Conservation (phyloP, 2,797 vertebrate species). For the Pipistrellus kuhlii region DNA sequence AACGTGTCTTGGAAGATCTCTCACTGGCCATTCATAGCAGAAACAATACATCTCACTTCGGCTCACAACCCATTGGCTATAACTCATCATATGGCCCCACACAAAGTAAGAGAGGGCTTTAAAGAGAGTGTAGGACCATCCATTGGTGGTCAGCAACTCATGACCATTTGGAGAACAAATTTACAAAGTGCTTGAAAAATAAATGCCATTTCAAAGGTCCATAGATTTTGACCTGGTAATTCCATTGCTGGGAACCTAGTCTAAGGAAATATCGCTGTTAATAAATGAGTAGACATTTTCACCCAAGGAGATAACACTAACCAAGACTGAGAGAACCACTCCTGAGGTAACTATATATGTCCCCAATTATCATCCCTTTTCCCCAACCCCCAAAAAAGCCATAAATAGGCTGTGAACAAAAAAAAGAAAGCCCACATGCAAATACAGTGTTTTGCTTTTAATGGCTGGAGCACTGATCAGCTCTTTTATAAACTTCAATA, state of each 20-base stretch:
- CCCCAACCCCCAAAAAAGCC: neutral
- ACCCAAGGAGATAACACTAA: neutral
- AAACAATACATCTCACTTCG: neutral
- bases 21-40: neutral
- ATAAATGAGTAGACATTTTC: neutral
- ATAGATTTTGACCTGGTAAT: neutral
- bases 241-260: neutral
- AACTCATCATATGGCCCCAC: neutral
- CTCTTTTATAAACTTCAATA: neutral
- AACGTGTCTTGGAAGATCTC: neutral
- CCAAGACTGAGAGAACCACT: neutral
- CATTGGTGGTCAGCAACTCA: neutral
- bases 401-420: neutral
- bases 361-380: neutral
- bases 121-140: neutral
- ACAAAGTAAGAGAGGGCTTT: neutral
- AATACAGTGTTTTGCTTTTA: neutral
- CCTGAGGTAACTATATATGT: neutral
- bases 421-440: neutral
- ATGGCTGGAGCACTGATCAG: neutral
- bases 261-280: neutral
- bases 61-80: neutral
- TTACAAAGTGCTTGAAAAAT: neutral
- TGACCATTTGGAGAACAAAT: neutral
- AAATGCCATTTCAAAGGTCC: slow-evolving; percentile 16